Base-by-base conservation (phyloP, 2,113 vertebrate genomes). In the Turdus rufiventris region DNA sequence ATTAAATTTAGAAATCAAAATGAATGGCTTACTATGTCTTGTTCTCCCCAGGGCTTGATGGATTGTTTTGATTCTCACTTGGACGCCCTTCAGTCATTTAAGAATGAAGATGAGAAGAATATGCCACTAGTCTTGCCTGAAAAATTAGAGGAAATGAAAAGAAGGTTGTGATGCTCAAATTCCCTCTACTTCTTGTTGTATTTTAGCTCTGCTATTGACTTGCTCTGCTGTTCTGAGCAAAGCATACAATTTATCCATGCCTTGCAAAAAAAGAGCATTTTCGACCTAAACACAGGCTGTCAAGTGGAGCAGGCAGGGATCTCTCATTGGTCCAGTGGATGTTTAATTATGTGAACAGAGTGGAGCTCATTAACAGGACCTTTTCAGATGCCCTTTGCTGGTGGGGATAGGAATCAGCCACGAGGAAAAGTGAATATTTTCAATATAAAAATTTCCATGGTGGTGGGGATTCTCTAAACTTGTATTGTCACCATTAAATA, bases 61-160 rank as follows among this genome's bases (percentile, higher is more conserved):
- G 98, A 98, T 78, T 97, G 98, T 93, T 99, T 97, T 97, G 97
- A 98, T 40, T 95, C 93, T 78, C 98, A 99, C 53, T 43, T 96
- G 63, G 98, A 98, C 70, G 97, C 79, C 62, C 98, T 99, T 88
- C 97, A 98, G 93, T 94, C 96, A 53, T 99, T 99, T 95, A 98
- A 98, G 94, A 99, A 99, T 92, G 66, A 90, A 96, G 98, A 99
- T 78, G 98, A 98, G 47, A 96, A 97, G 8, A 98, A 98, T 54
- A 97, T 97, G 92, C 96, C 97, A 8, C 86, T 98, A 93, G 98
- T 99, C 45, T 98, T 99, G 5, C 62, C 96, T 72, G 98, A 98
- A 88, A 99, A 99, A 94, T 88, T 99, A 93, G 98, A 99, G n/a
- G 99, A 99, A 95, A 98, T 99, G 88, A 98, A 98, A 96, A 98